A percentile compares a stretch with the other conserved stretches of the same genome.
Conservation (phyloP, 2,888 invertebrate species). For the Lepas anatifera region DNA sequence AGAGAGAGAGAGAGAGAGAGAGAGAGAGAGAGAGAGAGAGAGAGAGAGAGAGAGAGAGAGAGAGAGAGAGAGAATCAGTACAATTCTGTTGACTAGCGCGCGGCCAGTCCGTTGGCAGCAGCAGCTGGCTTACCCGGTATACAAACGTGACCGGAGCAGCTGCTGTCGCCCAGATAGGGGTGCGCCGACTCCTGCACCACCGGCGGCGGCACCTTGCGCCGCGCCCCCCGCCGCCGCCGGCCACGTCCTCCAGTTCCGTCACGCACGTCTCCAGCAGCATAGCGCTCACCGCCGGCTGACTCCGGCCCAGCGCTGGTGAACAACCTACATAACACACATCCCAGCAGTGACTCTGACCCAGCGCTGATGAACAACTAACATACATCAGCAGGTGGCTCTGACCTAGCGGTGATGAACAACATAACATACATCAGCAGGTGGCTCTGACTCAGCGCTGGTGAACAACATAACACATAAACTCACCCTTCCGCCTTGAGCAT, state of each 20-base stretch:
- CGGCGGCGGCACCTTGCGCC: conserved; percentile 60
- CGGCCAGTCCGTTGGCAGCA: too few relatives aligned
- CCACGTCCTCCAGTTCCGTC: conserved; percentile 85
- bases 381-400: too few relatives aligned
- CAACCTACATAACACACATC: too few relatives aligned
- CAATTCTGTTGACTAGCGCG: too few relatives aligned
- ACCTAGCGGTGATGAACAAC: too few relatives aligned
- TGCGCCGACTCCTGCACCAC: conserved; percentile 93
- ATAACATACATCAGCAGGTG: too few relatives aligned
- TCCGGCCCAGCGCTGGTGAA: conserved; percentile 49
- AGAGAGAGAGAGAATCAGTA: background rate
- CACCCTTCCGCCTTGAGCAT: too few relatives aligned
- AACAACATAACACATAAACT: too few relatives aligned
- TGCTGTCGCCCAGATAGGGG: conserved; percentile 81
- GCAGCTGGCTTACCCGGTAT: conserved; percentile 41
- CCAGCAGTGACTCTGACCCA: too few relatives aligned
- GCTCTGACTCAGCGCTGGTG: too few relatives aligned
- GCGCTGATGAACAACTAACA: too few relatives aligned
- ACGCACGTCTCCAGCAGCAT: conserved; percentile 90
- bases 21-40: conserved; percentile 4
- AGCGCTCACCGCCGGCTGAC: conserved; percentile 57
- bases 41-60: background rate
- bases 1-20: background rate
- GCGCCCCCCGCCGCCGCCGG: too few relatives aligned
- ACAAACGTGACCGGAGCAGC: conserved; percentile 47